These are phyloP conservation scores for Drosophila pandora DNA, from an alignment of 1,140 invertebrate genomes.

Conservation along the genomic window DNA sequence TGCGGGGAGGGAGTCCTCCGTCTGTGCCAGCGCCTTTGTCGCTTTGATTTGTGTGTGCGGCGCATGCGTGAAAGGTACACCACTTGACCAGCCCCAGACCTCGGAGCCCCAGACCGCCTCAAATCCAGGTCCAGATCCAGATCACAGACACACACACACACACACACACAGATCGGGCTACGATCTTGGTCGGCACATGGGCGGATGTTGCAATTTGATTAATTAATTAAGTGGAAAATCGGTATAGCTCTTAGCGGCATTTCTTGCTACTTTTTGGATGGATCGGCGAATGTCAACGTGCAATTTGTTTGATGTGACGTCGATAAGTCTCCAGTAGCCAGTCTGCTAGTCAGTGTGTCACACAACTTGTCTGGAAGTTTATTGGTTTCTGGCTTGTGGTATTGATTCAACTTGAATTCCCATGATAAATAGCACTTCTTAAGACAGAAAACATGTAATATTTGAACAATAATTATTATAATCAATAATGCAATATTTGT, in stretches of 20 bases:
- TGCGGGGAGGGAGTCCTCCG: constrained; percentile 22
- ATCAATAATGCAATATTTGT: neutral
- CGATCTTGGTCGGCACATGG: constrained; percentile 48
- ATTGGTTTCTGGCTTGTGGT: neutral
- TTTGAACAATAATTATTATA: too few species aligned
- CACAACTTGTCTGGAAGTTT: constrained; percentile 12
- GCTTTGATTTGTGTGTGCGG: constrained; percentile 58
- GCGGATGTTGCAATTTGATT: constrained; percentile 76
- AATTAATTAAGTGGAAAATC: constrained; percentile 79
- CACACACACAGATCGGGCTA: neutral
- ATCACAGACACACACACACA: neutral
- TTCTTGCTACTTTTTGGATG: constrained; percentile 21
- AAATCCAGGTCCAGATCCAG: constrained; percentile 6
- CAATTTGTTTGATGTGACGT: constrained; percentile 71
- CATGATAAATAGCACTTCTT: neutral
- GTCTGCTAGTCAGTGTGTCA: constrained; percentile 10
- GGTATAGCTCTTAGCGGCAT: constrained; percentile 45
- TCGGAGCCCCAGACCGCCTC: constrained; percentile 26
- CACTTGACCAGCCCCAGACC: constrained; percentile 50
- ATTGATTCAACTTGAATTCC: neutral
- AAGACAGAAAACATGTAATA: too few species aligned
- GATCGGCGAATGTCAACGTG: constrained; percentile 77
- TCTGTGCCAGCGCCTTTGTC: constrained; percentile 31
- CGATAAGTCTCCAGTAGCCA: constrained; percentile 17
- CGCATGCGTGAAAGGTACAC: constrained; percentile 57